Evolutionary conservation across 2,797 vertebrate genomes (phyloP).

Genomic region (Lepilemur septentrionalis): DNA sequence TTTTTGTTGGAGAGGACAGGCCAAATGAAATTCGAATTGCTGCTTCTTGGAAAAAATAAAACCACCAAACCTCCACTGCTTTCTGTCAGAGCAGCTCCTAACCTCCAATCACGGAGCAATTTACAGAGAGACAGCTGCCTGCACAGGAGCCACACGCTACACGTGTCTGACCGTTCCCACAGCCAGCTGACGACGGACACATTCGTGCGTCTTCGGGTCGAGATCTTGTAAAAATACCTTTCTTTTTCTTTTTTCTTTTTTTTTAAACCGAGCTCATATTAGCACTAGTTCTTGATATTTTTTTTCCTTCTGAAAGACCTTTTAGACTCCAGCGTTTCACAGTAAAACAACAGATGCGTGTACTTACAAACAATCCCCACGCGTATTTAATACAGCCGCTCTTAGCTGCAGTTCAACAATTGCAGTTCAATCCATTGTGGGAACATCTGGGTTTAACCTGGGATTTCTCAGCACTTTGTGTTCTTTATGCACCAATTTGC

Average conservation of each 20-base stretch:
- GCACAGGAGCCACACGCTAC: accelerated
- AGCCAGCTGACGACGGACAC: neutral
- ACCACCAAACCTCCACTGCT: neutral
- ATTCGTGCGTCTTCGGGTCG: neutral
- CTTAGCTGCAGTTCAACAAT: neutral
- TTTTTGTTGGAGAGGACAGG: neutral
- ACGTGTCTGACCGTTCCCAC: accelerated
- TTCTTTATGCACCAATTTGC: neutral
- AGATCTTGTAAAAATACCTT: neutral
- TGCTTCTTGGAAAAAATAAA: neutral
- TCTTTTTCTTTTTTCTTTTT: neutral
- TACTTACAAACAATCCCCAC: neutral
- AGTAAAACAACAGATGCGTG: neutral
- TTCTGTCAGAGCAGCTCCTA: neutral
- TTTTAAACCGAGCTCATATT: neutral
- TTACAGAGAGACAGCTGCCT: neutral
- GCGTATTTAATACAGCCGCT: neutral
- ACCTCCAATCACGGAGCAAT: neutral
- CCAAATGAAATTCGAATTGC: neutral
- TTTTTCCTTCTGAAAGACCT: neutral
- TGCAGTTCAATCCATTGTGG: neutral
- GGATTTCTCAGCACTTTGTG: neutral
- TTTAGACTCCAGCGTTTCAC: neutral
- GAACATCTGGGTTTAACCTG: neutral
- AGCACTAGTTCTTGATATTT: neutral